phyloP scores from a whole-genome alignment of 1,140 invertebrate species.

The Leguminivora glycinivorella region DNA sequence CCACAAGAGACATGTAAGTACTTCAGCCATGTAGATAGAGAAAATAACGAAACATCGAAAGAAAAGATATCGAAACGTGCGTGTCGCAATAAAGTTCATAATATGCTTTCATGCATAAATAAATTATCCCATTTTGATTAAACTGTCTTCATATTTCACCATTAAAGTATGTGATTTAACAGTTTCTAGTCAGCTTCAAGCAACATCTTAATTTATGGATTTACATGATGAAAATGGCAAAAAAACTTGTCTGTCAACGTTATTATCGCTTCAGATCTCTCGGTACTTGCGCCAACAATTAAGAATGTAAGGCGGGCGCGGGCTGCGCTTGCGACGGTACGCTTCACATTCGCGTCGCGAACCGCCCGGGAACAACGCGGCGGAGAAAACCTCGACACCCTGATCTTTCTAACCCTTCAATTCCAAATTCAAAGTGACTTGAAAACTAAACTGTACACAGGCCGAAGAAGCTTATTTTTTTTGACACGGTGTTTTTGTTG shows the following conservation, averaged over 20 bases:
- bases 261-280: conserved; percentile 33
- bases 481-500: conserved; percentile 24
- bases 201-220: conserved; percentile 8
- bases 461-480: conserved; percentile 29
- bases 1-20: no score
- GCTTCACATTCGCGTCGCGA: conserved; percentile 68
- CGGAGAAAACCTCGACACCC: conserved; percentile 47
- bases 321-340: conserved; percentile 64
- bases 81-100: background rate
- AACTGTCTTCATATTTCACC: background rate
- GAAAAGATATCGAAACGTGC: no score
- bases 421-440: conserved; percentile 6
- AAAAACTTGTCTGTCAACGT: conserved; percentile 3
- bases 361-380: conserved; percentile 62
- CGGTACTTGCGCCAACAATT: conserved; percentile 47
- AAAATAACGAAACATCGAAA: no score
- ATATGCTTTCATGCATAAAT: conserved; percentile 8
- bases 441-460: conserved; percentile 22
- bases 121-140: background rate
- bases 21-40: no score
- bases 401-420: background rate
- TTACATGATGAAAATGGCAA: conserved; percentile 14
- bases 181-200: conserved; percentile 1
- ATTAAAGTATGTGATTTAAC: background rate
- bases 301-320: conserved; percentile 51